These are phyloP conservation scores for Lerema accius DNA, from an alignment of 1,140 invertebrate species.

Conservation along the genomic window DNA sequence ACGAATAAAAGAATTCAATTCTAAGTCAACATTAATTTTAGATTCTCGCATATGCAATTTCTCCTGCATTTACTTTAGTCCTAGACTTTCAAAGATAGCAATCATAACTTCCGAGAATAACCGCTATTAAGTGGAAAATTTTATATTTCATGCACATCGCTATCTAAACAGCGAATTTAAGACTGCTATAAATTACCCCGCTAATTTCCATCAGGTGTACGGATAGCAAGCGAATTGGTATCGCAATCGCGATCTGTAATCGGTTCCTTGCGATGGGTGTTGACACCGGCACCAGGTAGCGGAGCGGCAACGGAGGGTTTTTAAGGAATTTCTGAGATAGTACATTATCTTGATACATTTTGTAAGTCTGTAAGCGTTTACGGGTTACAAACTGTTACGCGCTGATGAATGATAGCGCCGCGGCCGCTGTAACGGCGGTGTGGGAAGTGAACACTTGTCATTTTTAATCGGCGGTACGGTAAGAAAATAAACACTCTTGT, in stretches of 20 bases:
- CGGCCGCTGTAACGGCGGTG: background rate
- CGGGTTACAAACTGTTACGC: constrained; percentile 23
- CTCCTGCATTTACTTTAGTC: background rate
- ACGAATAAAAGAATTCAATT: too few species aligned
- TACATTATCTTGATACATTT: constrained; percentile 32
- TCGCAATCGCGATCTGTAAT: constrained; percentile 41
- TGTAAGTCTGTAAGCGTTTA: constrained; percentile 27
- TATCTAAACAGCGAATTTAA: constrained; percentile 32
- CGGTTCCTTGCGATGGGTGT: constrained; percentile 31
- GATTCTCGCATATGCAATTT: background rate
- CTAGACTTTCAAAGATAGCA: constrained; percentile 6
- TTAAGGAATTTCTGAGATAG: constrained; percentile 44
- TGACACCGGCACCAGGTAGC: constrained; percentile 31
- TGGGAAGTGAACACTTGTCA: too few species aligned
- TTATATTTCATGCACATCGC: constrained; percentile 27
- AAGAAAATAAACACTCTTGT: too few species aligned
- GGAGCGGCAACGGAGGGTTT: constrained; percentile 40
- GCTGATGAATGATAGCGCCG: constrained; percentile 25
- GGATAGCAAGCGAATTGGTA: constrained; percentile 34
- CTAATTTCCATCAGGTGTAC: constrained; percentile 29
- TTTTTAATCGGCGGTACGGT: too few species aligned
- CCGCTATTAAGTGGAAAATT: constrained; percentile 28
- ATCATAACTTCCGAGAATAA: constrained; percentile 18
- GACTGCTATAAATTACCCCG: constrained; percentile 24
- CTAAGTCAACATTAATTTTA: too few species aligned